Evolutionary conservation across 2,797 vertebrate genomes (phyloP).

Genomic region (Labeo calbasu): DNA sequence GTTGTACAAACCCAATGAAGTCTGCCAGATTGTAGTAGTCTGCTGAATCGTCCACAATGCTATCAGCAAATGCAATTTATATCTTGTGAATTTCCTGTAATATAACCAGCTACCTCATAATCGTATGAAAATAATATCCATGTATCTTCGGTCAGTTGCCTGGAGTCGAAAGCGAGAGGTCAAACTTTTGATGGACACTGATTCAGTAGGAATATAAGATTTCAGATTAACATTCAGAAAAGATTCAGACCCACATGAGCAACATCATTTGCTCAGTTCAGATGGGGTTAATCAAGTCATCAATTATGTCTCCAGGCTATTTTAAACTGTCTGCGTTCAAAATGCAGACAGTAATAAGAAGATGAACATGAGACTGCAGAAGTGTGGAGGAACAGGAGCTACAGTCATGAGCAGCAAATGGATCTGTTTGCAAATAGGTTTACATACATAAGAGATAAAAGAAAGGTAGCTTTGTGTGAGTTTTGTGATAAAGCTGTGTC

Average conservation of each 20-base stretch:
- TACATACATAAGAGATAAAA: background rate
- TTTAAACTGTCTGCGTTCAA: background rate
- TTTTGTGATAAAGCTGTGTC: background rate
- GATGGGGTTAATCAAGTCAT: conserved; percentile 71
- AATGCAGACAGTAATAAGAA: background rate
- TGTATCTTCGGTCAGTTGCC: conserved; percentile 2
- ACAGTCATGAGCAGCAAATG: background rate
- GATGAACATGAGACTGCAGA: conserved; percentile 9
- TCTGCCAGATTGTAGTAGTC: background rate
- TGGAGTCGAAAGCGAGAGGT: background rate
- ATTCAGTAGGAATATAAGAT: background rate
- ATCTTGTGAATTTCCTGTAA: background rate
- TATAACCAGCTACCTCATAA: conserved; percentile 8
- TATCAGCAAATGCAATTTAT: background rate
- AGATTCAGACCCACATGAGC: conserved; percentile 42
- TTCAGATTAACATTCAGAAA: conserved; percentile 9
- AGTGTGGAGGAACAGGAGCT: background rate
- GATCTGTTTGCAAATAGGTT: background rate
- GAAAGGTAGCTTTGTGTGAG: background rate
- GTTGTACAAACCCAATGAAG: background rate
- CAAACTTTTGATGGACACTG: background rate
- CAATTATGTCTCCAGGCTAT: background rate
- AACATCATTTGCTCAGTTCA: conserved; percentile 73
- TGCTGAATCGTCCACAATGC: background rate
- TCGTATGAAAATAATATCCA: conserved; percentile 9